A percentile compares a stretch with the other conserved stretches of the same genome.
These are phyloP conservation scores for Potamarius usumacintae DNA, from an alignment of 2,113 vertebrate species.

Conservation along the genomic window DNA sequence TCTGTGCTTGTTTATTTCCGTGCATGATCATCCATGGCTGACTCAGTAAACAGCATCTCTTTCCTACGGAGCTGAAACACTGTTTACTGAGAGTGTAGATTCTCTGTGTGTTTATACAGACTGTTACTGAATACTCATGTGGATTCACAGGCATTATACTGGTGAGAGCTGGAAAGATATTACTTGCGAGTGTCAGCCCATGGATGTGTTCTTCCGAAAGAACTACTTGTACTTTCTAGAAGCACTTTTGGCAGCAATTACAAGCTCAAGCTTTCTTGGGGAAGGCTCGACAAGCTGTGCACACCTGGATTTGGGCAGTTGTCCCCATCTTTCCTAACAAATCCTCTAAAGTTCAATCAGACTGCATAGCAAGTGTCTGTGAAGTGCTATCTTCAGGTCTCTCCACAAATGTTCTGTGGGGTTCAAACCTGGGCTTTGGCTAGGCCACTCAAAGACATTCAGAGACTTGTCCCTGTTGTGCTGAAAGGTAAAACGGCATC, in stretches of 20 bases:
- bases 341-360: background rate
- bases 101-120: conserved; percentile 21
- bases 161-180: background rate
- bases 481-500: background rate
- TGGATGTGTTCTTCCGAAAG: background rate
- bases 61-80: background rate
- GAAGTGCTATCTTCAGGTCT: background rate
- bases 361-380: background rate
- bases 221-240: no score
- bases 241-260: background rate
- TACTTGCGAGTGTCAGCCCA: background rate
- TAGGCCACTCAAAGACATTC: background rate
- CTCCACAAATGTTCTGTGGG: background rate
- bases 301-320: background rate
- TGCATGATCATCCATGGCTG: conserved; percentile 9
- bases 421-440: background rate
- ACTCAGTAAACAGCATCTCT: conserved; percentile 16
- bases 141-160: conserved; percentile 11
- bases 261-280: background rate
- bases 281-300: background rate
- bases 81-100: conserved; percentile 11
- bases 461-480: background rate
- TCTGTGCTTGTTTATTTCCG: conserved; percentile 43
- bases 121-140: background rate
- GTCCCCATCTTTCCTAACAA: background rate